Conservation (phyloP, 30 jellyfish, hydroid and myxozoan species). For the Turritopsis dohrnii region DNA sequence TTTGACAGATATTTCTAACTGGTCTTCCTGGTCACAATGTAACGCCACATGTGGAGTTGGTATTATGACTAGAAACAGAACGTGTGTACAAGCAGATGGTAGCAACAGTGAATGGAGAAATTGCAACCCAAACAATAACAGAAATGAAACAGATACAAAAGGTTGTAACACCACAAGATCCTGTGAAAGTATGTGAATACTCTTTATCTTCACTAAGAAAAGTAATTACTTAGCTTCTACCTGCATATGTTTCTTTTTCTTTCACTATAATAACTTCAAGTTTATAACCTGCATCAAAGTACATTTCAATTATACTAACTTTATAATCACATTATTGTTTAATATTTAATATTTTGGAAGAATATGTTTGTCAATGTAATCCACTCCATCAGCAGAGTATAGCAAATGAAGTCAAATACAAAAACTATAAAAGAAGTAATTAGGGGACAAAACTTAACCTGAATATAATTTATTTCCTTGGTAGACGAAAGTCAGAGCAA, state of each 20-base stretch:
- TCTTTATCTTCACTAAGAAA: neutral
- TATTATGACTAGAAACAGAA: neutral
- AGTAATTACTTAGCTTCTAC: neutral
- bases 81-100: neutral
- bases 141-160: neutral
- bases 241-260: neutral
- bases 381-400: too few relatives aligned
- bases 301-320: too few relatives aligned
- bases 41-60: neutral
- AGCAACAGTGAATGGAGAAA: neutral
- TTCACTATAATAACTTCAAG: neutral
- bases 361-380: too few relatives aligned
- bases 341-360: too few relatives aligned
- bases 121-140: neutral
- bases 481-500: too few relatives aligned
- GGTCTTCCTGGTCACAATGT: neutral
- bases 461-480: too few relatives aligned
- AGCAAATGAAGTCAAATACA: too few relatives aligned
- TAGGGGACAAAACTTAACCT: too few relatives aligned
- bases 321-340: too few relatives aligned
- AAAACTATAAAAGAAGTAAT: too few relatives aligned
- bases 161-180: neutral
- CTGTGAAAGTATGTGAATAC: neutral
- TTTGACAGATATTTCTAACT: neutral
- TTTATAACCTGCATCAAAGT: too few relatives aligned